phyloP scores from a whole-genome alignment of 2,113 vertebrate species.

The Ascaphus truei region DNA sequence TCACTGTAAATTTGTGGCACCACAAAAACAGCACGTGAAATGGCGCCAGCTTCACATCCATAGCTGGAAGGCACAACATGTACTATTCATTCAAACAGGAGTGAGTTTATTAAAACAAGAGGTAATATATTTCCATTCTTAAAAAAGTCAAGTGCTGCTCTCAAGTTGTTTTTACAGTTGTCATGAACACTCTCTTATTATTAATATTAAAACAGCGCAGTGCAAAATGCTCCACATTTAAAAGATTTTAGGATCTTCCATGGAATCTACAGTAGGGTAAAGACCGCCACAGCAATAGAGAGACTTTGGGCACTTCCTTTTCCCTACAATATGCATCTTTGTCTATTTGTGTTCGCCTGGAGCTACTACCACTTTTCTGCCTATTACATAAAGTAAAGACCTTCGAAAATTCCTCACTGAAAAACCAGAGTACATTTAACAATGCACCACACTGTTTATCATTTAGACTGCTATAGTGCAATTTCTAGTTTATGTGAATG shows the following conservation, averaged over 20 bases:
- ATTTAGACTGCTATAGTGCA: background rate
- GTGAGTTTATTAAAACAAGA: background rate
- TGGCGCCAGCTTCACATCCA: constrained; percentile 24
- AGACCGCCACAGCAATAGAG: background rate
- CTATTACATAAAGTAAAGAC: constrained; percentile 11
- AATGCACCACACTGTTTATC: constrained; percentile 5
- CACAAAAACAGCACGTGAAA: constrained; percentile 25
- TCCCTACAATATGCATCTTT: constrained; percentile 6
- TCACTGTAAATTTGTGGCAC: constrained; percentile 7
- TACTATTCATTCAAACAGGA: constrained; percentile 1
- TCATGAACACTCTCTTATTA: background rate
- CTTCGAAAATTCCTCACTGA: constrained; percentile 8
- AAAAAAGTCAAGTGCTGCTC: constrained; percentile 7
- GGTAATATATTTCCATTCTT: constrained; percentile 12
- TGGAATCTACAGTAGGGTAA: background rate
- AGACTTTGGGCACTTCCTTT: background rate
- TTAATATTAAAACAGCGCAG: constrained; percentile 5
- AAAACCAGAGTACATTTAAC: constrained; percentile 6
- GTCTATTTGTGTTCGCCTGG: constrained; percentile 11
- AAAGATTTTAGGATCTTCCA: constrained; percentile 12
- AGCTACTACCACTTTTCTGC: constrained; percentile 16
- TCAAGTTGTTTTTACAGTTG: background rate
- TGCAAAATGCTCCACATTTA: background rate
- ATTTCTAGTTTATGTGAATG: background rate
- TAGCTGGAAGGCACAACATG: constrained; percentile 11